Conservation (phyloP, 30 jellyfish, hydroid and myxozoan species). For the Sanderia malayensis region DNA sequence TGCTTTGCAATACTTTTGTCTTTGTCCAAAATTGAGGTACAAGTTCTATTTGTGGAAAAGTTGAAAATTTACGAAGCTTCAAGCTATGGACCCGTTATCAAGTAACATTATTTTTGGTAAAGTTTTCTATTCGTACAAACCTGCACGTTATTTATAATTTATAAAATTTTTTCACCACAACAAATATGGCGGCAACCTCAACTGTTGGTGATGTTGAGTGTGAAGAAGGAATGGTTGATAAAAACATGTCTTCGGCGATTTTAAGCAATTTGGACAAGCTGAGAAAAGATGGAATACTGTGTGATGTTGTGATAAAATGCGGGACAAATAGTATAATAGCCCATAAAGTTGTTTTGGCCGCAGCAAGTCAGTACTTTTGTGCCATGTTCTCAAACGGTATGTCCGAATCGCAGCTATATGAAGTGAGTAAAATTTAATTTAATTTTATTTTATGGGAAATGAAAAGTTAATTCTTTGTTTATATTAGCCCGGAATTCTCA, state of each 20-base stretch:
- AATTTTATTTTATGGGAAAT: neutral
- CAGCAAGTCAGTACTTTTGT: slow-evolving; percentile 74
- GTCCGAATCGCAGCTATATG: slow-evolving; percentile 61
- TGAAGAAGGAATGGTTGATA: slow-evolving; percentile 19
- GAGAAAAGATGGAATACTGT: slow-evolving; percentile 19
- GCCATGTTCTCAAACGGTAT: slow-evolving; percentile 91
- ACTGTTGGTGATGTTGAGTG: too few species aligned
- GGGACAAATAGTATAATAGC: slow-evolving; percentile 57
- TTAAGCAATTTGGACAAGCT: slow-evolving; percentile 20
- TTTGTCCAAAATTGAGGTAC: too few species aligned
- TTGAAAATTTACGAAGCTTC: too few species aligned
- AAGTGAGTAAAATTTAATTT: slow-evolving; percentile 23
- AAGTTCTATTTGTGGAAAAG: too few species aligned
- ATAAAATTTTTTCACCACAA: too few species aligned
- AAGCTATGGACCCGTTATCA: too few species aligned
- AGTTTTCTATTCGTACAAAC: too few species aligned
- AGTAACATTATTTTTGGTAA: too few species aligned
- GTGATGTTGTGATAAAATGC: slow-evolving; percentile 76
- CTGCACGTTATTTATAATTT: too few species aligned
- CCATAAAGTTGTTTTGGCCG: slow-evolving; percentile 80
- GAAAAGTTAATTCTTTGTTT: neutral
- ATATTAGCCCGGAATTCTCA: neutral
- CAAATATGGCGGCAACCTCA: too few species aligned
- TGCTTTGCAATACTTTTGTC: too few species aligned
- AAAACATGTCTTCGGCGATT: slow-evolving; percentile 14